phyloP scores from a whole-genome alignment of 2,888 invertebrate genomes.

The Chrysopilus asiliformis region DNA sequence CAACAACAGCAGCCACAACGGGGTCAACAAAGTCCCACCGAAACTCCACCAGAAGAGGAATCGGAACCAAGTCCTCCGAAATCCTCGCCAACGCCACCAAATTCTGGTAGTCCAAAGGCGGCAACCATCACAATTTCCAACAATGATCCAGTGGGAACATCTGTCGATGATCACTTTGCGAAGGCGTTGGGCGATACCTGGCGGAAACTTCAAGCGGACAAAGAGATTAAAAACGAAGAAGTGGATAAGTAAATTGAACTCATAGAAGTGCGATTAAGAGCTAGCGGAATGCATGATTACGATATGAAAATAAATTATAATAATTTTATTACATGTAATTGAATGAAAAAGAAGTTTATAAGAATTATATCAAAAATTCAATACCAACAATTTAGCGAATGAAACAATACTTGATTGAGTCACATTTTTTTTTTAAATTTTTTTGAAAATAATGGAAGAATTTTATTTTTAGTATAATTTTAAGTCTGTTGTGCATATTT shows the following conservation, averaged over 20 bases:
- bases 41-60: slow-evolving; percentile 10
- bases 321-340: too few relatives aligned
- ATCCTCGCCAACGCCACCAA: slow-evolving; percentile 25
- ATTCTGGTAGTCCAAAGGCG: slow-evolving; percentile 16
- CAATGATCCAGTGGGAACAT: slow-evolving; percentile 41
- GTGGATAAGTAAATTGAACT: not conserved
- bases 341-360: too few relatives aligned
- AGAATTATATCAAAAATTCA: too few relatives aligned
- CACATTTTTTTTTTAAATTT: too few relatives aligned
- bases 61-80: slow-evolving; percentile 14
- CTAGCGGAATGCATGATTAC: not conserved
- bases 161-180: slow-evolving; percentile 85
- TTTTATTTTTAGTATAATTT: too few relatives aligned
- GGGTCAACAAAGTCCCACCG: slow-evolving; percentile 12
- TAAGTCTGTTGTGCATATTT: too few relatives aligned
- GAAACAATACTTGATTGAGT: too few relatives aligned
- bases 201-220: slow-evolving; percentile 55
- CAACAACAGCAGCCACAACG: slow-evolving; percentile 16
- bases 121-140: slow-evolving; percentile 11
- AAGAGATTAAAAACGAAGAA: slow-evolving; percentile 22
- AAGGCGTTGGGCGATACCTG: slow-evolving; percentile 80
- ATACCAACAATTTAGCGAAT: too few relatives aligned
- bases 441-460: too few relatives aligned
- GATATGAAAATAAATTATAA: too few relatives aligned
- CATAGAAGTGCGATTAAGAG: too few relatives aligned